phyloP scores from a whole-genome alignment of 1,140 invertebrate species.

The Lepeophtheirus salmonis region DNA sequence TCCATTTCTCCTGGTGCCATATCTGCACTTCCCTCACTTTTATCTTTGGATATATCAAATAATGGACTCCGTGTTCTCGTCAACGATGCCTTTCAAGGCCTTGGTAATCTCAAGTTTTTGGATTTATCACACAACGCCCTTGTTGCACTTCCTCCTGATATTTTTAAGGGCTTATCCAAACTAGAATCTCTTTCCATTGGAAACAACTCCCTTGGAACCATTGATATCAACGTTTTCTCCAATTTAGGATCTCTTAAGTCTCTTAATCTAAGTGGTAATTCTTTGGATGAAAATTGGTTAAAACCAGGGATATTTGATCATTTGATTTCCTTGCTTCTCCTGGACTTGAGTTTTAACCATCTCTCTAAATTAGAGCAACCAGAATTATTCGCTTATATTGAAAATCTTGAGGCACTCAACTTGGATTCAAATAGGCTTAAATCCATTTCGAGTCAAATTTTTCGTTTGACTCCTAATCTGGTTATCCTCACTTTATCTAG shows the following conservation, averaged over 20 bases:
- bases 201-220: constrained; percentile 39
- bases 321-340: neutral
- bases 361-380: neutral
- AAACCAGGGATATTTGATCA: neutral
- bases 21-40: neutral
- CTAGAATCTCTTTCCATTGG: constrained; percentile 43
- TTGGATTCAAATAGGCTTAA: constrained; percentile 45
- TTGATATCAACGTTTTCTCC: constrained; percentile 21
- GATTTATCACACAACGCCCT: constrained; percentile 45
- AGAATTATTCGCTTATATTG: neutral
- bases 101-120: constrained; percentile 38
- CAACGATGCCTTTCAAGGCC: constrained; percentile 17
- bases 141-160: constrained; percentile 35
- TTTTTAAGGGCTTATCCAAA: constrained; percentile 42
- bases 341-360: constrained; percentile 6
- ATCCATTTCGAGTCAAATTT: constrained; percentile 47
- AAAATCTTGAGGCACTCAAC: constrained; percentile 5
- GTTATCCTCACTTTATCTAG: constrained; percentile 51
- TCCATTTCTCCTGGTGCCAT: constrained; percentile 2
- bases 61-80: neutral
- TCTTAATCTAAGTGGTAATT: constrained; percentile 3
- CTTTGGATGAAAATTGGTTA: constrained; percentile 8
- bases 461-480: constrained; percentile 49
- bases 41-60: neutral
- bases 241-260: neutral